phyloP scores from a whole-genome alignment of 2,888 invertebrate species.

The Chironomus tentans region DNA sequence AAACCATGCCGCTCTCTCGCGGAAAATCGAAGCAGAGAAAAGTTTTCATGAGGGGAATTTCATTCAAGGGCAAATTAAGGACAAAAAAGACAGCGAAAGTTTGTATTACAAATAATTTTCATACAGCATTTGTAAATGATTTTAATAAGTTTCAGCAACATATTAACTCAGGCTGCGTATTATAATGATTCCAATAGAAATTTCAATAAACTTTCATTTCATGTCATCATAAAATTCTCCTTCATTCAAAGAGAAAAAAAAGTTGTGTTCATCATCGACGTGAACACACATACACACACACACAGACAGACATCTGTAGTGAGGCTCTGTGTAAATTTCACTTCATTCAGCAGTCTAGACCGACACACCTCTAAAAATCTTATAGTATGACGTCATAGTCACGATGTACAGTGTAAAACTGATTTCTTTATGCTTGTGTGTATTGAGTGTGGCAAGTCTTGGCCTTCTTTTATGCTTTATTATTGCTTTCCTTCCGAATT shows the following conservation, averaged over 20 bases:
- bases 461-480: not conserved
- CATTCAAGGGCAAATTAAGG: not conserved
- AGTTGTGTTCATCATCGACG: not conserved
- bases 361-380: not conserved
- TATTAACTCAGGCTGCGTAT: not conserved
- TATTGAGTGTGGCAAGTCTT: not conserved
- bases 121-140: not conserved
- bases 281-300: not conserved
- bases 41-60: not conserved
- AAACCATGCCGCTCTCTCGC: not conserved
- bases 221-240: not conserved
- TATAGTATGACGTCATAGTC: not conserved
- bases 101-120: not conserved
- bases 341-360: not conserved
- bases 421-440: not conserved
- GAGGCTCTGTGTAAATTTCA: not conserved
- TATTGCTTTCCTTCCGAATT: not conserved
- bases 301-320: not conserved
- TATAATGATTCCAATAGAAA: not conserved
- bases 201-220: not conserved
- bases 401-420: not conserved
- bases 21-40: not conserved
- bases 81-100: not conserved
- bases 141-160: not conserved
- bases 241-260: not conserved